Base-by-base conservation (phyloP, 2,888 invertebrate genomes). In the Cheilosia scutellata region DNA sequence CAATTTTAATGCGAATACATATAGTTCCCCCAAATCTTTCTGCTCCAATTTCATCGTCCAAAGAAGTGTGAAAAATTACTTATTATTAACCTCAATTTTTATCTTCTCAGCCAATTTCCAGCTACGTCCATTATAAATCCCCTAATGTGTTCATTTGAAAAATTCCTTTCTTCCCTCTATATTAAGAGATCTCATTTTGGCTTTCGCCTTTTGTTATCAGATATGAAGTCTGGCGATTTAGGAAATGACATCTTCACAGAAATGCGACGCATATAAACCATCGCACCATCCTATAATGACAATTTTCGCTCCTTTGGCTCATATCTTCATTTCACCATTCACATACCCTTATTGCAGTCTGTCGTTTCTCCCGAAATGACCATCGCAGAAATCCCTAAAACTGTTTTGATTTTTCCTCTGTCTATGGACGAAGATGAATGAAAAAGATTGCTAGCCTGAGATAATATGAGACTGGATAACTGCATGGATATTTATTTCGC, bases 221-320 rank as follows among this genome's bases (percentile, higher is more conserved):
- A 65, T 49, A 49, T 9, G 13, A 65, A 51, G 33, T 31, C 33
- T 20, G 16, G 13, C 9, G 49, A 51, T 51, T 65, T 65, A 37
- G 37, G 65, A 65, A 65, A 65, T 65, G 65, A 27, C 49, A 40
- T 49, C 65, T 31, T 65, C 60, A 65, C n/a, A 62, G 16, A 49
- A 63, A 29, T 16, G 16, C 11, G 20, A 63, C 33, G 13, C 47
- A 29, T 7, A 62, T 29, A 42, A 62, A 60, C 27, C 42, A 20
- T n/a, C n/a, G 13, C 20, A 20, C n/a, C 42, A 16, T 62, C 27
- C 4, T 47, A 20, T 47, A 16, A 47, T 31, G 57, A 33, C 57
- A 16, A 16, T 57, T 31, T 37, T 20, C 33, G 5, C 37, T 16
- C 29, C 16, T 4, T 37, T 27, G 33, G 20, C 13, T 66, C 37